Evolutionary conservation across 2,888 invertebrate species (phyloP), one percentile per base, ranked within the genome.

Genomic region (Omphaloscelis lunosa): DNA sequence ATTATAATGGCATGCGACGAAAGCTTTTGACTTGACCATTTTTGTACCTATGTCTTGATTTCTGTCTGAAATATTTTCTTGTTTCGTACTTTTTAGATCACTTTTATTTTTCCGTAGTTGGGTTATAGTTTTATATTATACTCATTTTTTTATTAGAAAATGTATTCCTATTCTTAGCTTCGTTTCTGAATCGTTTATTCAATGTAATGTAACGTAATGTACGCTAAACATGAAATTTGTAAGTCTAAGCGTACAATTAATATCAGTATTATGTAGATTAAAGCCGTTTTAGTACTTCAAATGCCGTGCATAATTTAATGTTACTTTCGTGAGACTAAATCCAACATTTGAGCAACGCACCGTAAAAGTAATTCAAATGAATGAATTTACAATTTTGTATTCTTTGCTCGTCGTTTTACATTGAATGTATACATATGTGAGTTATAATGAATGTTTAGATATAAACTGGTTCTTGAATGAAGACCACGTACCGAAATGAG

Each of bases 401-500:
- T 89, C 89, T 71, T 39, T 69, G 48, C 58, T 62, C 80, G 83
- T 86, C 48, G 72, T 73, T 83, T 82, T 72, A 72, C 74, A 65
- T 82, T 82, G 70, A 70, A 73, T 73, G 61, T 73, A 82, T 86
- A 84, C 66, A 75, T 77, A 77, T 71, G 66, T 84, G 63, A 45
- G 68, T 82, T 80, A 80, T 81, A 80, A 88, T 82, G 86, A 80
- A 87, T 82, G 56, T 67, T 80, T 81, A 79, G 72, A 80, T 78
- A 69, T 77, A 87, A 87, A 88, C 89, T 80, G 86, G 89, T 90
- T 88, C 80, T 87, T 86, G 83, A 88, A 88, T 89, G 83, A 75
- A 82, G 45, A 85, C 71, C 76, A 85, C 84, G 83, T 83, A 83
- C 75, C 70, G 20, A 86, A 82, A 83, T 77, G 58, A 79, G n/a